Conservation (phyloP, 2,888 invertebrate species). For the Eumacrocentrus americanus region DNA sequence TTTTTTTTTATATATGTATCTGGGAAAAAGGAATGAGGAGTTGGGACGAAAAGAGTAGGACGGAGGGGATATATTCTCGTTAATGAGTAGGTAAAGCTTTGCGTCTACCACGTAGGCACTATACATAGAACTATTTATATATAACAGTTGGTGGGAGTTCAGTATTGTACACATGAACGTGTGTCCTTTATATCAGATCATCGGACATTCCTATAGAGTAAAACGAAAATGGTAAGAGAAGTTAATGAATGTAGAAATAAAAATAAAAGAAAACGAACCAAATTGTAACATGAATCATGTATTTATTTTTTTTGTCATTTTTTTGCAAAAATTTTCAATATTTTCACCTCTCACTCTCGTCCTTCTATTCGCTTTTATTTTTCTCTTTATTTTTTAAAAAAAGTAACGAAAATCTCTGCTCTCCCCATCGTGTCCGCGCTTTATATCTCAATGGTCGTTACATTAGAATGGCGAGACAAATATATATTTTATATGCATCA, state of each 20-base stretch:
- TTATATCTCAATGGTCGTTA: slow-evolving; percentile 23
- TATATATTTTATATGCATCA: background rate
- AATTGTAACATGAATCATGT: slow-evolving; percentile 38
- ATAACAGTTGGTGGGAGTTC: slow-evolving; percentile 1
- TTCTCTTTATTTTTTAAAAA: slow-evolving; percentile 32
- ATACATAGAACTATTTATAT: slow-evolving; percentile 11
- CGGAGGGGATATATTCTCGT: background rate
- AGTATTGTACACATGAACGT: background rate
- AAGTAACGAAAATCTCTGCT: slow-evolving; percentile 41
- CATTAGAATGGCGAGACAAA: slow-evolving; percentile 29
- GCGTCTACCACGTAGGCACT: slow-evolving; percentile 33
- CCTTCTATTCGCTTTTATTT: slow-evolving; percentile 21
- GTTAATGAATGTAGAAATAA: background rate
- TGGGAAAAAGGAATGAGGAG: background rate
- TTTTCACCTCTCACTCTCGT: slow-evolving; percentile 25
- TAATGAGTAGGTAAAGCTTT: background rate
- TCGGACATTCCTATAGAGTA: background rate
- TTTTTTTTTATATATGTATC: slow-evolving; percentile 21
- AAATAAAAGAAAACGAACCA: slow-evolving; percentile 1
- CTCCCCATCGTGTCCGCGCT: slow-evolving; percentile 32
- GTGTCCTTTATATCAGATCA: background rate
- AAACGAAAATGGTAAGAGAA: background rate
- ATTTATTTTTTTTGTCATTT: slow-evolving; percentile 27
- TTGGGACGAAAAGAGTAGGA: slow-evolving; percentile 8
- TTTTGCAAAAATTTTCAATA: slow-evolving; percentile 29